Base-by-base conservation (phyloP, 2,113 vertebrate genomes). In the Potamarius usumacintae region DNA sequence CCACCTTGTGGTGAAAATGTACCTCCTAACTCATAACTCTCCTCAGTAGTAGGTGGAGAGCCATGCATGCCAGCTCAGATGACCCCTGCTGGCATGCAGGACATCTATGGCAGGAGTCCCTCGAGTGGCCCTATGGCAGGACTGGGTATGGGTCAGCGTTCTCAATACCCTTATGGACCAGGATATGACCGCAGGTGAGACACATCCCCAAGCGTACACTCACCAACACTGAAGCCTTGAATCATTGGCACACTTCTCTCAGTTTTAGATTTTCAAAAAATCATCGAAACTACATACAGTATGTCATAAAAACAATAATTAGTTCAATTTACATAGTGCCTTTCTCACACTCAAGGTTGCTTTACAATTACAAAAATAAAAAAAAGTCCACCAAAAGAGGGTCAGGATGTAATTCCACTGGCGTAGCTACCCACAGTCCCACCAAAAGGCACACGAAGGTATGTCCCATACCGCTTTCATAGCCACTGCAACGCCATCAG, bases 1-100 rank as follows among this genome's bases (percentile, higher is more conserved):
- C 95, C 95, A 92, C 88, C 95, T 95, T 87, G 90, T 95, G 95
- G 93, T 27, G 12, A 52, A 27, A 52, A 30, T 7, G n/a, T 34
- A 17, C 53, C 74, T 22, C 74, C 7, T 42, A 27, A 62, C 7
- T 18, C 6, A 10, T 42, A 7, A 63, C 62, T 42, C 15, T 88
- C 22, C 22, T 69, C 71, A 84, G 87, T n/a, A 9, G 57, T 86
- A 94, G 97, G 96, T 93, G 97, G 95, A 60, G 98, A 99, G 90
- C 94, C 97, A 89, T 99, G 98, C 91, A 96, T 99, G 92, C 96
- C 97, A 87, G 95, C 96, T 92, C 97, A 99, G 93, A 96, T 99
- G 95, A 94, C 98, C 82, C 93, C 96, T 82, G 96, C 97, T 90
- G 95, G 96, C 62, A 96, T 98, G 94, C 97, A 98, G 92, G 98